Evolutionary conservation across 64 coral and sea anemone genomes (phyloP).

Genomic region (Porites australiensis): DNA sequence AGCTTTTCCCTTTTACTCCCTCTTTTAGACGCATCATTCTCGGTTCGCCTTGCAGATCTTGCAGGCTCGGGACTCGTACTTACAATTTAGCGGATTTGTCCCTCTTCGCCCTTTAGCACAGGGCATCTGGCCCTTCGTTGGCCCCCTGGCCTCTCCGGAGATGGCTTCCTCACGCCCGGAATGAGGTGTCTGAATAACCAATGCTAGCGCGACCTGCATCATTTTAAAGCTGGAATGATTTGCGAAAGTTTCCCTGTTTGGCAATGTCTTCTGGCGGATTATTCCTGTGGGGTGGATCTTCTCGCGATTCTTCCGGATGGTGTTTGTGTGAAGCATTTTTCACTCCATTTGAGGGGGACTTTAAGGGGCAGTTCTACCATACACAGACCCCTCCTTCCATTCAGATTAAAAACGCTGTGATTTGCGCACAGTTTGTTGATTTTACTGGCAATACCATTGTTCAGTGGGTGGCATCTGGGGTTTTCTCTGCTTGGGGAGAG

Average conservation of each 20-base stretch:
- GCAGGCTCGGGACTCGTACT: neutral
- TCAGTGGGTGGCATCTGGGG: neutral
- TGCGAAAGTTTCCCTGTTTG: neutral
- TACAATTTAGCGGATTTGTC: neutral
- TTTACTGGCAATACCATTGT: neutral
- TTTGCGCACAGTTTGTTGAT: too few species aligned
- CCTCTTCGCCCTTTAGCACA: neutral
- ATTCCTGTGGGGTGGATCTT: neutral
- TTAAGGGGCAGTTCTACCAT: neutral
- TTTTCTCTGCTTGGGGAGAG: neutral
- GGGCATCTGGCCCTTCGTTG: constrained; percentile 56
- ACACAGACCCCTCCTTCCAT: neutral
- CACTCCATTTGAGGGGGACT: neutral
- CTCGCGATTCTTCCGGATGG: neutral
- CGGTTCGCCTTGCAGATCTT: neutral
- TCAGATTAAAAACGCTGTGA: neutral
- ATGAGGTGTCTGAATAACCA: neutral
- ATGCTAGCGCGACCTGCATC: neutral
- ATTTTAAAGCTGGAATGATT: constrained; percentile 40
- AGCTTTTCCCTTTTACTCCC: neutral
- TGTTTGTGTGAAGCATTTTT: neutral
- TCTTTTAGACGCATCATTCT: neutral
- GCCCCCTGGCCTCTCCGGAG: constrained; percentile 10
- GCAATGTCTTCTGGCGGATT: neutral
- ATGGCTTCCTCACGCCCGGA: neutral